Conservation (phyloP, 2,888 invertebrate species). For the Temnothorax ravouxi region DNA sequence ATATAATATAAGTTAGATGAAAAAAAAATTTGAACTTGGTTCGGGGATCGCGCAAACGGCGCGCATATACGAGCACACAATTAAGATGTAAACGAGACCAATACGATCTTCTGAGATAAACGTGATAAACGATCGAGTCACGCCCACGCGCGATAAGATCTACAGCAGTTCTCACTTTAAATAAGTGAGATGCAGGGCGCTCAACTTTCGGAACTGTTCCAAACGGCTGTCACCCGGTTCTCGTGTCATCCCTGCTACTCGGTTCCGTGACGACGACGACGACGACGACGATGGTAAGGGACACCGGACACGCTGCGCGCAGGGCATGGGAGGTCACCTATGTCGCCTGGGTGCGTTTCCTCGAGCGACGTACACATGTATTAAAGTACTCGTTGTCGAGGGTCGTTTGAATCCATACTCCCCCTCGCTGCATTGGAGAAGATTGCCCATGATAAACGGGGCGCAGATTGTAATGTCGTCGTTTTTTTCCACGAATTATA, state of each 20-base stretch:
- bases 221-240: conserved; percentile 11
- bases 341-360: conserved; percentile 33
- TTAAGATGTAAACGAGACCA: not conserved
- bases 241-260: conserved; percentile 48
- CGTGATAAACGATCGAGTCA: not conserved
- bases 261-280: conserved; percentile 15
- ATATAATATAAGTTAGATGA: not conserved
- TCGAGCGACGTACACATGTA: conserved; percentile 26
- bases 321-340: conserved; percentile 30
- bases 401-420: conserved; percentile 58
- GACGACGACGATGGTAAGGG: not conserved
- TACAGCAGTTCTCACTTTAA: conserved; percentile 41
- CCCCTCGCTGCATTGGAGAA: conserved; percentile 50
- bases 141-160: conserved; percentile 3
- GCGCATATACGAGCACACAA: not conserved
- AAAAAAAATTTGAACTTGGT: not conserved
- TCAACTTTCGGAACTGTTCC: conserved; percentile 33
- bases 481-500: conserved; percentile 64
- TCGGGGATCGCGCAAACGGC: not conserved
- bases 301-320: not conserved
- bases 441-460: conserved; percentile 64
- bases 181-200: not conserved
- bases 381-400: conserved; percentile 53
- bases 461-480: conserved; percentile 51
- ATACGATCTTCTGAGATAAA: not conserved